These are phyloP conservation scores for Unio pictorum DNA, from an alignment of 2,888 invertebrate species.

Conservation along the genomic window DNA sequence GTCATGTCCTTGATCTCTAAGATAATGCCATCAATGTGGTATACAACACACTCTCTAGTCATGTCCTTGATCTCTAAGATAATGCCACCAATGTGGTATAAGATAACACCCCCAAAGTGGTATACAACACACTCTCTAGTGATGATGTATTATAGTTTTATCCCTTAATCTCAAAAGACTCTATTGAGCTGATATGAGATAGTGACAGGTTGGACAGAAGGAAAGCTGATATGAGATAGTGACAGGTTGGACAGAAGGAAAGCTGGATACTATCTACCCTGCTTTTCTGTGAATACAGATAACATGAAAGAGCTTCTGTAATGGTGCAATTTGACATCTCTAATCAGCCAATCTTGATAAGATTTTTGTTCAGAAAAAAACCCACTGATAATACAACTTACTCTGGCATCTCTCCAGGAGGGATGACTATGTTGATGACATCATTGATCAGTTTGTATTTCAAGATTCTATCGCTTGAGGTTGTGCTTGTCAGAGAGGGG, in stretches of 20 bases:
- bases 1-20: no score
- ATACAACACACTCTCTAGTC: no score
- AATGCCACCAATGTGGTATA: no score
- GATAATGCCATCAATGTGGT: no score
- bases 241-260: neutral
- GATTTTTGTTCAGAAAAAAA: neutral
- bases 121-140: no score
- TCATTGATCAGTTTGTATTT: constrained; percentile 95
- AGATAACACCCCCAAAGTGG: no score
- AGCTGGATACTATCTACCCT: neutral
- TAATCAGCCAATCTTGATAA: neutral
- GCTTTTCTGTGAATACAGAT: neutral
- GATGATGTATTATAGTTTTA: no score
- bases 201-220: neutral
- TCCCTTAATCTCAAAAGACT: no score
- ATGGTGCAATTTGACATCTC: no score
- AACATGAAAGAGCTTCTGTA: no score
- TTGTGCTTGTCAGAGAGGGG: constrained; percentile 93
- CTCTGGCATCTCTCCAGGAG: constrained; percentile 90
- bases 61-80: no score
- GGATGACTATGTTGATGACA: constrained; percentile 90
- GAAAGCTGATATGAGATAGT: neutral
- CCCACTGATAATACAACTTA: constrained; percentile 42
- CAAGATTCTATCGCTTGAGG: constrained; percentile 92
- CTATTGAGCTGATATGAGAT: neutral